These are phyloP conservation scores for Triplophysa tibetana DNA, from an alignment of 2,113 vertebrate species.

Conservation along the genomic window DNA sequence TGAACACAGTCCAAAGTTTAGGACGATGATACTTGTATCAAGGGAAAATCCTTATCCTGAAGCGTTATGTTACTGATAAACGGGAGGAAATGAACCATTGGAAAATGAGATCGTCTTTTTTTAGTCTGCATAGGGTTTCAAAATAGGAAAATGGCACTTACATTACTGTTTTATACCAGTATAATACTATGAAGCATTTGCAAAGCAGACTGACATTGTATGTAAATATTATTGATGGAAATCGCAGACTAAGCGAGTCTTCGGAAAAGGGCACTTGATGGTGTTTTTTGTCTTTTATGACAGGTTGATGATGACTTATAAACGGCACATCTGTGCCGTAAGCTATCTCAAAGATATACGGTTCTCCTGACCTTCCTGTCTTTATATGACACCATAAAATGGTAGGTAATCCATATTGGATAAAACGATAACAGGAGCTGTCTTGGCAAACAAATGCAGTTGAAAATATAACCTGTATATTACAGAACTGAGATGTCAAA, in stretches of 20 bases:
- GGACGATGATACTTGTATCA: conserved; percentile 7
- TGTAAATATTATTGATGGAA: conserved; percentile 30
- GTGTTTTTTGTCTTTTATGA: background rate
- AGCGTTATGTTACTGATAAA: conserved; percentile 10
- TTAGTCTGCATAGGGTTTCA: conserved; percentile 28
- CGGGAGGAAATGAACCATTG: conserved; percentile 10
- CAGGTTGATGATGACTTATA: conserved; percentile 36
- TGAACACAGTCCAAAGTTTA: background rate
- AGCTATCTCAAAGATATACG: conserved; percentile 51
- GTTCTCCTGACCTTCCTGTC: conserved; percentile 35
- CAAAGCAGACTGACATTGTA: background rate
- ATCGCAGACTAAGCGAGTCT: conserved; percentile 16
- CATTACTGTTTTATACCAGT: conserved; percentile 61
- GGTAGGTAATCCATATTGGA: conserved; percentile 99
- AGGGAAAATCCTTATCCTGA: conserved; percentile 4
- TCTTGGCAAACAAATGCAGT: conserved; percentile 61
- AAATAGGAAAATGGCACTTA: conserved; percentile 64
- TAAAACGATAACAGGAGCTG: conserved; percentile 77
- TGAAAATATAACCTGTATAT: conserved; percentile 77
- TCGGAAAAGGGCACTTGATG: conserved; percentile 23
- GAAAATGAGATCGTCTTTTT: conserved; percentile 17
- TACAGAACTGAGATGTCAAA: conserved; percentile 72
- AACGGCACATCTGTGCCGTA: conserved; percentile 37
- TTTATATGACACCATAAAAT: conserved; percentile 63
- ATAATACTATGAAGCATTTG: conserved; percentile 56